phyloP scores from a whole-genome alignment of 1,140 invertebrate species.

The Lasioglossum baleicum region DNA sequence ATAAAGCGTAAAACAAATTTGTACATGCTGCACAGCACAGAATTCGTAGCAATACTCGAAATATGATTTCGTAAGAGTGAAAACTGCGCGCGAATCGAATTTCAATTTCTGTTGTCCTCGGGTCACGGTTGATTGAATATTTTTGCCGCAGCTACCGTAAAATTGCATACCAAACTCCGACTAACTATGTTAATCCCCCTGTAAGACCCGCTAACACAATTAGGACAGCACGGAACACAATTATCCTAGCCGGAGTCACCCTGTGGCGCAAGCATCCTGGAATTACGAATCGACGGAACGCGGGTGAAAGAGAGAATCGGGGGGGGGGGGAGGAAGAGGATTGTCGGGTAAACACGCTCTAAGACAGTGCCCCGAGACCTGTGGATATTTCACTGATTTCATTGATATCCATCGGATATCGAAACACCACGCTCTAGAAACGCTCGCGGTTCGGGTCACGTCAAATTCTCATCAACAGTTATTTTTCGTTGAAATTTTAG shows the following conservation, averaged over 20 bases:
- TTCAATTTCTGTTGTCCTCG: background rate
- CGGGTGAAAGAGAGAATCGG: slow-evolving; percentile 3
- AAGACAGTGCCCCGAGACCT: background rate
- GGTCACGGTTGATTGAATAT: slow-evolving; percentile 29
- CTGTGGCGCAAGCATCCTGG: slow-evolving; percentile 51
- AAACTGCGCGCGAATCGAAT: background rate
- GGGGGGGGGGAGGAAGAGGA: background rate
- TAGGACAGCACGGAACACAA: slow-evolving; percentile 61
- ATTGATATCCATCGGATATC: background rate
- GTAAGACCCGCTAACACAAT: slow-evolving; percentile 59
- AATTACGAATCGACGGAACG: slow-evolving; percentile 56
- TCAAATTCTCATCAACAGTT: background rate
- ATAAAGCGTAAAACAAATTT: too few species aligned
- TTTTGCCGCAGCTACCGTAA: slow-evolving; percentile 42
- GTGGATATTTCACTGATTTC: background rate
- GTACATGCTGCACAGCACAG: too few species aligned
- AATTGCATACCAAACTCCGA: slow-evolving; percentile 52
- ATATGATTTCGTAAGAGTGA: background rate
- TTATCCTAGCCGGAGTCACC: slow-evolving; percentile 55
- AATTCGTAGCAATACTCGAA: background rate
- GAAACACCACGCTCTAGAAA: background rate
- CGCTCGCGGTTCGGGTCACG: background rate
- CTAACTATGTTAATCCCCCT: slow-evolving; percentile 61
- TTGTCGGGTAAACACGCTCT: slow-evolving; percentile 20
- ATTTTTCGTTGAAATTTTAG: background rate